Conservation (phyloP, 1,140 invertebrate genomes). For the Drosophila nikananu region DNA sequence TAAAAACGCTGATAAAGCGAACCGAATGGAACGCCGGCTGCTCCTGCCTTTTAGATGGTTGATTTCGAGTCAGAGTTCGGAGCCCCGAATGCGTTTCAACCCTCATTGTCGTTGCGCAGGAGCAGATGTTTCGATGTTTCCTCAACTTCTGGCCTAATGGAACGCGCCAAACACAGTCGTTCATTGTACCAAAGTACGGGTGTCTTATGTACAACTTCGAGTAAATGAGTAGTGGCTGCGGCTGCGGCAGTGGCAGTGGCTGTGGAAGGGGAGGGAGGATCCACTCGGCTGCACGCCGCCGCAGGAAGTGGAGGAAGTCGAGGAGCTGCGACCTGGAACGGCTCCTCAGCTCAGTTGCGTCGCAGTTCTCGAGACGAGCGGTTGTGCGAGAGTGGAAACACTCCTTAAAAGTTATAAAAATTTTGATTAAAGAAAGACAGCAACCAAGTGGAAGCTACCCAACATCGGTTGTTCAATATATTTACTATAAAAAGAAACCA, state of each 20-base stretch:
- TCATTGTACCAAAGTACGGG: conserved; percentile 52
- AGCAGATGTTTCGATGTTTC: conserved; percentile 74
- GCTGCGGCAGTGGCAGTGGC: conserved; percentile 9
- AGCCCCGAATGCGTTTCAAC: conserved; percentile 65
- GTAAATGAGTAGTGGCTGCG: conserved; percentile 45
- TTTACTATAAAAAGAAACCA: not conserved
- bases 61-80: conserved; percentile 17
- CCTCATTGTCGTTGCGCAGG: conserved; percentile 54
- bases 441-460: not conserved
- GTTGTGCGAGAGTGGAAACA: conserved; percentile 27
- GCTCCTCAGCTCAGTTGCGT: conserved; percentile 58
- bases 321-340: conserved; percentile 52
- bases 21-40: conserved; percentile 64
- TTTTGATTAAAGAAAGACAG: not conserved
- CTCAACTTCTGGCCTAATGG: conserved; percentile 53
- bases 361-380: conserved; percentile 59
- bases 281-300: conserved; percentile 78
- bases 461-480: not conserved
- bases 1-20: conserved; percentile 74
- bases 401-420: not conserved
- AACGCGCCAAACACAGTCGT: conserved; percentile 77
- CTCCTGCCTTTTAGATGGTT: conserved; percentile 43
- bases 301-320: conserved; percentile 73
- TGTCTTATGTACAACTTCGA: conserved; percentile 57
- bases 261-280: conserved; percentile 53